Conservation (phyloP, 2,113 vertebrate genomes). For the Sebastes fasciatus region DNA sequence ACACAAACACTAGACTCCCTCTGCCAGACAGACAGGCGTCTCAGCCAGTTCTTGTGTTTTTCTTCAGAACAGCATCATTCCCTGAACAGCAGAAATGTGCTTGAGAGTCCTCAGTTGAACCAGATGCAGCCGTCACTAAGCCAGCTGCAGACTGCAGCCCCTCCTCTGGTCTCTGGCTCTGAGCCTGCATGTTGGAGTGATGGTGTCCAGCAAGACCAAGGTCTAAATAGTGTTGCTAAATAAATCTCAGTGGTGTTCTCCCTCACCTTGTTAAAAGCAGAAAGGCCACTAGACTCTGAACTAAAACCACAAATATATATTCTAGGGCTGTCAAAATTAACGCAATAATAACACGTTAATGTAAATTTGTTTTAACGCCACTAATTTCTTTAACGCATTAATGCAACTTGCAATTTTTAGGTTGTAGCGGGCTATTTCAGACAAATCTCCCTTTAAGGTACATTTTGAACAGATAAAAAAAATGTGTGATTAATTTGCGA, state of each 20-base stretch:
- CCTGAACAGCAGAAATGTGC: slow-evolving; percentile 8
- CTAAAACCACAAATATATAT: neutral
- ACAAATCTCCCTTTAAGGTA: too few relatives aligned
- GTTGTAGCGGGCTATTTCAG: too few relatives aligned
- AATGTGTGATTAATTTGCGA: too few relatives aligned
- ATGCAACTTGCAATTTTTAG: too few relatives aligned
- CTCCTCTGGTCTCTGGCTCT: slow-evolving; percentile 16
- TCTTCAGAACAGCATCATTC: slow-evolving; percentile 18
- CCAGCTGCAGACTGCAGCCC: slow-evolving; percentile 27
- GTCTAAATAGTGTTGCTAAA: slow-evolving; percentile 5
- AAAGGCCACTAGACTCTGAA: neutral
- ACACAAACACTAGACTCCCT: slow-evolving; percentile 30
- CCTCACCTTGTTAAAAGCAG: neutral
- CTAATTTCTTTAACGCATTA: too few relatives aligned
- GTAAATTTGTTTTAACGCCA: too few relatives aligned
- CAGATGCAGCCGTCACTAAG: slow-evolving; percentile 36
- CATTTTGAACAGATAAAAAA: too few relatives aligned
- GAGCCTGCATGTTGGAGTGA: slow-evolving; percentile 13
- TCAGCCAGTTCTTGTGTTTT: slow-evolving; percentile 22
- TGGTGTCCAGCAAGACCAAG: slow-evolving; percentile 2
- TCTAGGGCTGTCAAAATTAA: too few relatives aligned
- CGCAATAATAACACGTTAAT: too few relatives aligned
- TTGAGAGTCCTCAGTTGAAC: slow-evolving; percentile 52
- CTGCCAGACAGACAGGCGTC: slow-evolving; percentile 32
- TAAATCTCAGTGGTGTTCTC: neutral